phyloP scores from a whole-genome alignment of 1,140 invertebrate genomes.

The Dreissena rostriformis region DNA sequence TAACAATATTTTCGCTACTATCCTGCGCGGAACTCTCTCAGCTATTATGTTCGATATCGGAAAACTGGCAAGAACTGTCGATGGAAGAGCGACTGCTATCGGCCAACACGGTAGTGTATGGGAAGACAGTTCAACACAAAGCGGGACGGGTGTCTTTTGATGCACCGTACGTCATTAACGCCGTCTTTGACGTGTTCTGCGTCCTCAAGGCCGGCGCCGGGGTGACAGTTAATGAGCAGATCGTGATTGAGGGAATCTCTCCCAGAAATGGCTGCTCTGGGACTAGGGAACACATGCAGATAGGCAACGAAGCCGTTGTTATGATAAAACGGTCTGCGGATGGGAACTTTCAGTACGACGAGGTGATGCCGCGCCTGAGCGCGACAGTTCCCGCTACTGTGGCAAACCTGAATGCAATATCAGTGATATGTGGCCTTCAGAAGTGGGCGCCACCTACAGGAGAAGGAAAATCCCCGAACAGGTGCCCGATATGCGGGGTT shows the following conservation, averaged over 20 bases:
- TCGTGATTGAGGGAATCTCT: conserved; percentile 23
- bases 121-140: conserved; percentile 30
- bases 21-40: too few relatives aligned
- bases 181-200: conserved; percentile 44
- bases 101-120: conserved; percentile 41
- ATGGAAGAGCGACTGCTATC: conserved; percentile 34
- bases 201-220: conserved; percentile 14
- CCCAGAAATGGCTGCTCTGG: conserved; percentile 44
- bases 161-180: conserved; percentile 23
- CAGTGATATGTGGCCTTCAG: conserved; percentile 25
- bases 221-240: conserved; percentile 10
- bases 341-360: conserved; percentile 46
- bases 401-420: conserved; percentile 10
- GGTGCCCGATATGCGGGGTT: conserved; percentile 40
- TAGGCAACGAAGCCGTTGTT: conserved; percentile 45
- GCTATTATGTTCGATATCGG: conserved; percentile 25
- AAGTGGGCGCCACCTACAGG: conserved; percentile 9
- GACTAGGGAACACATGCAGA: conserved; percentile 32
- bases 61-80: conserved; percentile 13
- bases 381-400: conserved; percentile 30
- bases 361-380: conserved; percentile 42
- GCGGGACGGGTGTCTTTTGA: not conserved
- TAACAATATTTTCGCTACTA: too few relatives aligned
- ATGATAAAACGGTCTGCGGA: conserved; percentile 5
- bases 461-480: conserved; percentile 16